Evolutionary conservation across 2,113 vertebrate species (phyloP), one percentile per base, ranked within the genome.

Genomic region (Elephantulus edwardii): DNA sequence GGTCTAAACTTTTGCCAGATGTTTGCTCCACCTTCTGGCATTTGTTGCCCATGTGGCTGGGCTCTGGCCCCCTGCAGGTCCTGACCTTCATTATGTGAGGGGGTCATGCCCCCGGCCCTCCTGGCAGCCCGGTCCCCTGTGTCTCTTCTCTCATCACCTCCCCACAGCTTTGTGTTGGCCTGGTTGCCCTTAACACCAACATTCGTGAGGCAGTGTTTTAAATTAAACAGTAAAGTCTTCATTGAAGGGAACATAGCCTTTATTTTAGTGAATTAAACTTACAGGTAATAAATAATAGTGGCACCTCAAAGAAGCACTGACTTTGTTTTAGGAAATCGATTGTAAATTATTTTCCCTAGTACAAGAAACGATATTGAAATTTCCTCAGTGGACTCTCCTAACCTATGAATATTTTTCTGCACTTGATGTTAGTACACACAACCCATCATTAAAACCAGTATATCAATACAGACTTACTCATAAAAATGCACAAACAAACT

Each of bases 211-310:
- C 64, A 2, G 75, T 94, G 88, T 74, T 95, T 95, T 56, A 89
- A 93, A 96, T 96, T 95, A 94, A 95, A 85, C 48, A 92, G 62
- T 62, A 80, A 68, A 91, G 86, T 88, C 78, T 60, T 87, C 52
- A 52, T 28, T 72, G 75, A 83, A 74, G 30, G 42, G 64, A 93
- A 86, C 56, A 76, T 62, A 74, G 90, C 85, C 86, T 94, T 88
- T 86, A 81, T 88, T 94, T 81, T 74, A 80, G 38, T 90, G 94
- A 93, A 90, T 88, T 86, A 93, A 95, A 91, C 76, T 50, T 80
- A 68, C 79, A 91, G 89, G 44, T 93, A 92, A 94, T 96, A 96
- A 96, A 95, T 94, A 96, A 96, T 84, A 89, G 80, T 80, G 89
- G 50, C 85, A 94, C 95, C 91, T 95, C 75, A 93, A 92, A 95